These are phyloP conservation scores for Damaliscus lunatus DNA, from an alignment of 2,113 vertebrate species.

Conservation along the genomic window DNA sequence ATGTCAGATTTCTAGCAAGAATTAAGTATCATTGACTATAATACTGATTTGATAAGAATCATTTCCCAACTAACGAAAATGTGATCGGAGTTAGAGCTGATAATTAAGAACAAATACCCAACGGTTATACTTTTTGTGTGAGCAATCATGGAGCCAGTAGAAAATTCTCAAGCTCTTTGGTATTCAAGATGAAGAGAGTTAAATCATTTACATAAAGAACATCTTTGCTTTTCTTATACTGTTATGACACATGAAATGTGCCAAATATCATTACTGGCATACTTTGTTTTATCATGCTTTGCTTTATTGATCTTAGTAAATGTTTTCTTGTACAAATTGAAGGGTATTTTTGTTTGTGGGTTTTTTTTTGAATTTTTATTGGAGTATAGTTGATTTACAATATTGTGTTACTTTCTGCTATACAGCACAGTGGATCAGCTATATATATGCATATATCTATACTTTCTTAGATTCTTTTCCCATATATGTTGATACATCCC, in stretches of 20 bases:
- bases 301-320: background rate
- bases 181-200: background rate
- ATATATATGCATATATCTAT: too few species aligned
- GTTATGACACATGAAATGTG: background rate
- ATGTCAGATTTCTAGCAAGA: background rate
- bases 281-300: background rate
- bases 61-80: conserved; percentile 59
- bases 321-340: background rate
- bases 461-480: background rate
- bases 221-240: background rate
- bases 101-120: conserved; percentile 46
- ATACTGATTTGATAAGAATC: conserved; percentile 13
- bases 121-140: background rate
- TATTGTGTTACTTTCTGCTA: background rate
- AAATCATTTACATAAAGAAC: conserved; percentile 11
- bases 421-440: background rate
- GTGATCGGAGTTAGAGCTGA: background rate
- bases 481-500: background rate
- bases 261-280: background rate
- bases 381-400: background rate
- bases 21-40: conserved; percentile 31
- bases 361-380: background rate
- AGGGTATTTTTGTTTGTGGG: background rate
- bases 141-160: conserved; percentile 15
- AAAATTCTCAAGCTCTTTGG: background rate